Evolutionary conservation across 2,888 invertebrate genomes (phyloP).

Genomic region (Tigriopus californicus): DNA sequence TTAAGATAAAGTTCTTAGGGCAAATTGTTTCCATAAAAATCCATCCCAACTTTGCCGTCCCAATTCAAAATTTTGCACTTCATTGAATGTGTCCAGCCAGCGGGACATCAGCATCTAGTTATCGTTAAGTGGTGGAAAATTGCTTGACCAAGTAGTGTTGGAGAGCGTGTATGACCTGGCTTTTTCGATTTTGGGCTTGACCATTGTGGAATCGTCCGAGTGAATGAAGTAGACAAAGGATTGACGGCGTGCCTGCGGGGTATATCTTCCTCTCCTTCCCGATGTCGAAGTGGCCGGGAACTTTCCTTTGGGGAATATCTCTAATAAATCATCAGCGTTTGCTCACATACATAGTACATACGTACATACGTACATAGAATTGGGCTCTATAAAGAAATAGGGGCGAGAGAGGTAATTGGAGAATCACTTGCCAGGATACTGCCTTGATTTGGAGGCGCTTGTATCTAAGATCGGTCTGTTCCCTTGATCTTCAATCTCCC

Average conservation of each 20-base stretch:
- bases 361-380: no score
- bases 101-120: background rate
- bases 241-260: conserved; percentile 45
- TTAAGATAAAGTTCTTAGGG: no score
- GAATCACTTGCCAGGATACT: conserved; percentile 25
- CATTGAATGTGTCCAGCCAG: no score
- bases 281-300: conserved; percentile 50
- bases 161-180: conserved; percentile 11
- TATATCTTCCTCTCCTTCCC: conserved; percentile 44
- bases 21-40: no score
- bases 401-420: conserved; percentile 45
- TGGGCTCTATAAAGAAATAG: no score
- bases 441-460: conserved; percentile 30
- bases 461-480: conserved; percentile 46
- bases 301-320: conserved; percentile 49
- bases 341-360: no score
- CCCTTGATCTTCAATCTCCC: conserved; percentile 48
- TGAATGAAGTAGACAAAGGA: conserved; percentile 58
- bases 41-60: no score
- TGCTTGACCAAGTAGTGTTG: conserved; percentile 10
- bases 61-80: no score
- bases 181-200: conserved; percentile 24
- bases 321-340: conserved; percentile 52
- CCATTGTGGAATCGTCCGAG: conserved; percentile 40
- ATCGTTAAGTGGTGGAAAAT: conserved; percentile 16